phyloP scores from a whole-genome alignment of 2,113 vertebrate genomes.

The Ceyx cyanopectus region DNA sequence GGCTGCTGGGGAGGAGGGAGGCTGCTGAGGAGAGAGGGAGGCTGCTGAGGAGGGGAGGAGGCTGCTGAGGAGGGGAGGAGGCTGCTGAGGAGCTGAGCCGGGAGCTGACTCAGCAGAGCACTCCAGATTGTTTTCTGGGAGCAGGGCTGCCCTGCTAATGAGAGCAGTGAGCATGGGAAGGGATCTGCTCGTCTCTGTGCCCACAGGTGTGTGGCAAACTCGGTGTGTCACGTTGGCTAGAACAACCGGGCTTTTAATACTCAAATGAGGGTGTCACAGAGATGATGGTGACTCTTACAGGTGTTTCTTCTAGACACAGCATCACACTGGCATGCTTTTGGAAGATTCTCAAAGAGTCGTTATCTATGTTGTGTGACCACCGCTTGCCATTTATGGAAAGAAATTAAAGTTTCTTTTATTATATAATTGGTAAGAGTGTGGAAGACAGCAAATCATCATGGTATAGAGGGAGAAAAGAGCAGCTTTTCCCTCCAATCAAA shows the following conservation, averaged over 20 bases:
- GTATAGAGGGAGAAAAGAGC: not conserved
- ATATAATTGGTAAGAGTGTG: not conserved
- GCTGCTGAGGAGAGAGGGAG: no score
- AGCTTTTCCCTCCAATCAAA: not conserved
- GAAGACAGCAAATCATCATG: not conserved
- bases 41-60: not conserved
- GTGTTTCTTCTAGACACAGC: not conserved
- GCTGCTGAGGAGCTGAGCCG: constrained; percentile 26
- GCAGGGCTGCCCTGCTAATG: constrained; percentile 75
- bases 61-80: not conserved
- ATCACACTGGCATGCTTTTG: not conserved
- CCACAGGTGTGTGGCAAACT: not conserved
- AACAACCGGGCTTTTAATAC: not conserved
- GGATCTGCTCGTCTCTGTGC: not conserved
- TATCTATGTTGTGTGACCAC: not conserved
- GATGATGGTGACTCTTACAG: not conserved
- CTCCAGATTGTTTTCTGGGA: constrained; percentile 75
- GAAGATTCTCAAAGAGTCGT: not conserved
- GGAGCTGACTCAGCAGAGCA: not conserved
- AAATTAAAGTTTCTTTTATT: not conserved
- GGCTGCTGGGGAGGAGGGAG: no score
- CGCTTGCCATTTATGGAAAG: not conserved
- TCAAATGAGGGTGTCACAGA: not conserved
- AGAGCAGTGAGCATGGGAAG: not conserved
- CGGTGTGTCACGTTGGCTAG: not conserved